Evolutionary conservation across 2,888 invertebrate species (phyloP).

Genomic region (Baronia brevicornis): DNA sequence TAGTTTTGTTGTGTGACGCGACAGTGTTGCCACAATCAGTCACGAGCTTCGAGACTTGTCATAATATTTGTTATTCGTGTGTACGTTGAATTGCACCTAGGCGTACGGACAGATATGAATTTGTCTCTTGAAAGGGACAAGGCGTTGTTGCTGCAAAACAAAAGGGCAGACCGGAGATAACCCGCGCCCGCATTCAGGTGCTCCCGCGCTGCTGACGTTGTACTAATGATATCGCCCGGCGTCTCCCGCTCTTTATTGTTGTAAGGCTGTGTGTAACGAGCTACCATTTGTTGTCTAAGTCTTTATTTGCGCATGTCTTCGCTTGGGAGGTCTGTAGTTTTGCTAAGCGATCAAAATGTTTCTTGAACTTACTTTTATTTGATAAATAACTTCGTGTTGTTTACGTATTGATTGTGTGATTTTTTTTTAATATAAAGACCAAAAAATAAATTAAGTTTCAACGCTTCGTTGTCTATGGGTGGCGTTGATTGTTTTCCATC

Average conservation of each 20-base stretch:
- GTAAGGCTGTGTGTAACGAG: constrained; percentile 19
- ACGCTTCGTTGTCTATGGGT: no score
- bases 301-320: constrained; percentile 8
- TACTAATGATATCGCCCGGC: constrained; percentile 46
- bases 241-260: constrained; percentile 28
- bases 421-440: no score
- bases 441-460: no score
- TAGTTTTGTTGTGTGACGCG: no score
- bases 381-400: no score
- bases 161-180: constrained; percentile 11
- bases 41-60: no score
- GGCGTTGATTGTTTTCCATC: no score
- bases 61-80: no score
- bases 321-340: constrained; percentile 10
- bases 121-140: constrained; percentile 9
- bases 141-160: constrained; percentile 9
- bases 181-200: constrained; percentile 8
- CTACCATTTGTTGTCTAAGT: constrained; percentile 9
- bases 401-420: no score
- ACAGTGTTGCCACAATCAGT: no score
- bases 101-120: constrained; percentile 7
- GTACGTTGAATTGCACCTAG: no score
- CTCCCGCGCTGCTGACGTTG: constrained; percentile 23
- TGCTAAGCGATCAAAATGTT: constrained; percentile 1
- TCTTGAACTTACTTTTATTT: no score